Percentiles rank a stretch among this genome's conserved stretches.
Conservation (phyloP, 2,113 vertebrate genomes). For the Anoura caudifer region DNA sequence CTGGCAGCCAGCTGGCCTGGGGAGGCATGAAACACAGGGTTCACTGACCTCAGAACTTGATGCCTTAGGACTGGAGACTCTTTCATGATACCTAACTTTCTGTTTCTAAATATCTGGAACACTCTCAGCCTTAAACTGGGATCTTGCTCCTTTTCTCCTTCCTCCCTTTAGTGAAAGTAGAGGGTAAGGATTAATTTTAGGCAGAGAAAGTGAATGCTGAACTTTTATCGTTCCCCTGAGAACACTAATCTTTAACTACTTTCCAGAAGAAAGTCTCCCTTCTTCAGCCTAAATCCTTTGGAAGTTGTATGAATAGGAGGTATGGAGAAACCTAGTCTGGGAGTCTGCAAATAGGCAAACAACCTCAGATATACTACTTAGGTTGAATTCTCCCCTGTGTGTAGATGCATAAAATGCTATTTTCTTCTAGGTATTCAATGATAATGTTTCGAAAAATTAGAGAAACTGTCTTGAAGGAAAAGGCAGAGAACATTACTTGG, state of each 20-base stretch:
- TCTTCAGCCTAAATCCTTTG: not conserved
- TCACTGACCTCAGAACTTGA: constrained; percentile 12
- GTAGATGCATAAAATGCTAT: not conserved
- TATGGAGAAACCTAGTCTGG: not conserved
- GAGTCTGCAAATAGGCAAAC: not conserved
- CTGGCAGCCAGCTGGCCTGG: constrained; percentile 41
- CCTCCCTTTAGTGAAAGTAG: not conserved
- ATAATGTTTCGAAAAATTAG: not conserved
- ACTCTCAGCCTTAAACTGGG: not conserved
- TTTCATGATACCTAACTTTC: constrained; percentile 3
- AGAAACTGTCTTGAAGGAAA: constrained; percentile 17
- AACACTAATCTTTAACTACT: not conserved
- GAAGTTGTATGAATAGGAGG: not conserved
- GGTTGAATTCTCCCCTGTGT: not conserved
- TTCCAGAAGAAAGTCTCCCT: not conserved
- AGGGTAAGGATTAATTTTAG: constrained; percentile 16
- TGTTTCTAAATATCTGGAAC: constrained; percentile 33
- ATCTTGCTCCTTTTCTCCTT: not conserved
- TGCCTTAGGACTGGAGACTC: not conserved
- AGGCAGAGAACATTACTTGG: not conserved
- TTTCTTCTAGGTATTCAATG: not conserved
- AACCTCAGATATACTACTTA: not conserved
- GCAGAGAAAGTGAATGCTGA: constrained; percentile 11
- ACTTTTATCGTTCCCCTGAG: not conserved
- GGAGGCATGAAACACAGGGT: not conserved